Evolutionary conservation across 2,888 invertebrate genomes (phyloP).

Genomic region (Hanleya hanleyi): DNA sequence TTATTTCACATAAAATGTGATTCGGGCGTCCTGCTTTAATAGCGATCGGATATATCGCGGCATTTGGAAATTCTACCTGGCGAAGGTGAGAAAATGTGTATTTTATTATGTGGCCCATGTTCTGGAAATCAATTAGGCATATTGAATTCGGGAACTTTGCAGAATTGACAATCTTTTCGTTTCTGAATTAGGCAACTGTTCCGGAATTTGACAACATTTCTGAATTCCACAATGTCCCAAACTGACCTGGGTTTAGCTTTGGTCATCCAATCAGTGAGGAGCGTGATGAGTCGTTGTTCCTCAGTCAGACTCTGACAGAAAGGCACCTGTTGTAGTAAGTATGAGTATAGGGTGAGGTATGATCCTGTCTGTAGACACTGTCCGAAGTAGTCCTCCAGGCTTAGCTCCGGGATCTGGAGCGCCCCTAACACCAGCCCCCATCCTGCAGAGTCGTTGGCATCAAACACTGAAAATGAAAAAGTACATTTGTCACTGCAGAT

Average conservation of each 20-base stretch:
- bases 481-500: not conserved
- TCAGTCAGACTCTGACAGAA: conserved; percentile 56
- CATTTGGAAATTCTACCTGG: too few species aligned
- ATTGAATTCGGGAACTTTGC: too few species aligned
- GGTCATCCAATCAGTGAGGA: conserved; percentile 61
- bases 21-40: too few species aligned
- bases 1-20: too few species aligned
- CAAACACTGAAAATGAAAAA: conserved; percentile 29
- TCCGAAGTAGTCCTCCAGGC: conserved; percentile 57
- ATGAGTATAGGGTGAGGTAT: conserved; percentile 63
- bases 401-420: conserved; percentile 67
- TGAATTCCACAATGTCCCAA: too few species aligned
- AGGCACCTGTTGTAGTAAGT: conserved; percentile 61
- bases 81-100: too few species aligned
- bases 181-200: too few species aligned
- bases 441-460: conserved; percentile 33
- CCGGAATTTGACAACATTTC: too few species aligned
- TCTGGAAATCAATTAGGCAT: too few species aligned
- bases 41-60: too few species aligned
- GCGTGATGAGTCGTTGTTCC: conserved; percentile 54
- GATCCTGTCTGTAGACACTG: conserved; percentile 59
- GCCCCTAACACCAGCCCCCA: conserved; percentile 64
- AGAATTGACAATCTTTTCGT: too few species aligned
- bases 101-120: too few species aligned
- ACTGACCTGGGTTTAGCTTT: conserved; percentile 62